phyloP scores from a whole-genome alignment of 2,888 invertebrate genomes.

The Agrochola circellaris region DNA sequence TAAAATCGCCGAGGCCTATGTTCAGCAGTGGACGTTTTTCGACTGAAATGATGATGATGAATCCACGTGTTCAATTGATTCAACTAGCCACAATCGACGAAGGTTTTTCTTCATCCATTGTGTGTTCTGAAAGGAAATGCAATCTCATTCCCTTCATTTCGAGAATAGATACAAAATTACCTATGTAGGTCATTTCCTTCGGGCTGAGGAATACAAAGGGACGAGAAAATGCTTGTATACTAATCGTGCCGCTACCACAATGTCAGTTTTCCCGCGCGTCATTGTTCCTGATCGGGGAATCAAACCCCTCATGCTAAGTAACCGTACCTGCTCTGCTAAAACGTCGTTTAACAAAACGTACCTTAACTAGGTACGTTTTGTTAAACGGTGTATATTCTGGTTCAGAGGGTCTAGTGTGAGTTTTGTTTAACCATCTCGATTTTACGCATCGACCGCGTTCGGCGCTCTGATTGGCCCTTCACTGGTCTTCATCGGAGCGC shows the following conservation, averaged over 20 bases:
- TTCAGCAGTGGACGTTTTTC: too few relatives aligned
- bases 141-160: constrained; percentile 10
- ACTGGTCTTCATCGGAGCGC: too few relatives aligned
- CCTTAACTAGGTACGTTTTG: too few relatives aligned
- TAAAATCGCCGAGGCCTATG: too few relatives aligned
- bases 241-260: not conserved
- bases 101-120: constrained; percentile 15
- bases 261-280: not conserved
- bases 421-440: too few relatives aligned
- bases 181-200: constrained; percentile 31
- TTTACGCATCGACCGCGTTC: too few relatives aligned
- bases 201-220: constrained; percentile 10
- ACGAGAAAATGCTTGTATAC: not conserved
- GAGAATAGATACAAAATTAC: constrained; percentile 5
- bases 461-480: too few relatives aligned
- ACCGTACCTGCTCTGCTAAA: not conserved
- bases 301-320: too few relatives aligned
- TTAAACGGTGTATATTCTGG: too few relatives aligned
- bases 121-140: constrained; percentile 9
- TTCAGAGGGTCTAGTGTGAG: too few relatives aligned
- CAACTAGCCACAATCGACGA: not conserved
- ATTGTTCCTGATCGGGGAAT: not conserved
- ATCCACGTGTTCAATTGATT: constrained; percentile 8
- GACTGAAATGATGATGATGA: too few relatives aligned
- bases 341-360: not conserved